Evolutionary conservation across 2,113 vertebrate species (phyloP).

Genomic region (Pelecanoides urinatrix): DNA sequence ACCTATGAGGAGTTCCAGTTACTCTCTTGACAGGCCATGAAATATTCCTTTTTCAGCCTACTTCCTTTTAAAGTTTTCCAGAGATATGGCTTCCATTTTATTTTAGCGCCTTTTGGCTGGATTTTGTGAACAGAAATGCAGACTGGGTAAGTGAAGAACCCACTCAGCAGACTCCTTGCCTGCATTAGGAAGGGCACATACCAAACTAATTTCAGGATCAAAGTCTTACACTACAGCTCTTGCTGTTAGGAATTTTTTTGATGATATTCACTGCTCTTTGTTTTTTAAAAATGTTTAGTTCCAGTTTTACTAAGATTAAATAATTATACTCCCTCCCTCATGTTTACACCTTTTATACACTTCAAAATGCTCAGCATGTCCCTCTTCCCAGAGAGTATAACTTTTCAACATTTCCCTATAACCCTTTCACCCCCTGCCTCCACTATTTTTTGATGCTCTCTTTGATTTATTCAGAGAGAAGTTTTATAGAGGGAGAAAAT

Average conservation of each 20-base stretch:
- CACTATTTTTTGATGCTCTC: background rate
- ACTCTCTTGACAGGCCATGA: background rate
- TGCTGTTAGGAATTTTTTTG: background rate
- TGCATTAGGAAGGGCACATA: background rate
- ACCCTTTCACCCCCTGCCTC: background rate
- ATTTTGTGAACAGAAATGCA: background rate
- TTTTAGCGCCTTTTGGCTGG: background rate
- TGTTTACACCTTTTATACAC: slow-evolving; percentile 5
- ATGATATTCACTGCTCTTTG: background rate
- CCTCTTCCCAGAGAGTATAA: background rate
- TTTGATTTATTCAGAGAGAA: slow-evolving; percentile 35
- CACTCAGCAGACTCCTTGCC: background rate
- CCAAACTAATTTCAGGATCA: slow-evolving; percentile 23
- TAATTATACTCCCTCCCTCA: background rate
- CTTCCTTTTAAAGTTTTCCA: background rate
- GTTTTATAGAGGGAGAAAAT: background rate
- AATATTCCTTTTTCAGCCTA: background rate
- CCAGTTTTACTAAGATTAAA: slow-evolving; percentile 3
- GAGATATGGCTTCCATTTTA: background rate
- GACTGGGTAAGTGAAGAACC: background rate
- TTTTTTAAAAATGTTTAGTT: slow-evolving; percentile 1
- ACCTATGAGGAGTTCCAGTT: background rate
- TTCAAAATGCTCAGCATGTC: slow-evolving; percentile 45
- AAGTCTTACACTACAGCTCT: background rate
- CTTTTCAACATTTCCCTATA: slow-evolving; percentile 2